A percentile compares a stretch with the other conserved stretches of the same genome.
phyloP scores from a whole-genome alignment of 2,888 invertebrate genomes.

The Laothoe populi region DNA sequence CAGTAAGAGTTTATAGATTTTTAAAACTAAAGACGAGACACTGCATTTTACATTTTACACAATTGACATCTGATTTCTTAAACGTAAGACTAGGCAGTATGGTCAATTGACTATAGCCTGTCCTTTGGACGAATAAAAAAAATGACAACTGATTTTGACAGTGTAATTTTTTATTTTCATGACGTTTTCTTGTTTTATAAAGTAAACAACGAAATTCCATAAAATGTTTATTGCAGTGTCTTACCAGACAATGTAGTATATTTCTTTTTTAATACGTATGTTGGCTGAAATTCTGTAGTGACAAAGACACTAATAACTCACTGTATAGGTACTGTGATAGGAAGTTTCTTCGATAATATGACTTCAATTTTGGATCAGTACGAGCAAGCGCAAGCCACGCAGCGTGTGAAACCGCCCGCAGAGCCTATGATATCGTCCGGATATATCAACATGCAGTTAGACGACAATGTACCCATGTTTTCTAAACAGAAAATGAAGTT shows the following conservation, averaged over 20 bases:
- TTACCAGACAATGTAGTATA: neutral
- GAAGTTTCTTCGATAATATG: conserved; percentile 76
- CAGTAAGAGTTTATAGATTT: too few relatives aligned
- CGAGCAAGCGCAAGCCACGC: conserved; percentile 88
- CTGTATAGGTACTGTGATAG: neutral
- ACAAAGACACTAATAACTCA: neutral
- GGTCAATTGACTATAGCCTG: too few relatives aligned
- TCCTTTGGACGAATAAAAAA: too few relatives aligned
- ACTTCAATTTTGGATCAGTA: conserved; percentile 94
- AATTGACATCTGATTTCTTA: too few relatives aligned
- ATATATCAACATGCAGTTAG: conserved; percentile 83
- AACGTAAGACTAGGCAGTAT: too few relatives aligned
- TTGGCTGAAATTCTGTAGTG: neutral
- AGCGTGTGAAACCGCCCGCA: conserved; percentile 63
- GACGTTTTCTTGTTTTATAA: neutral
- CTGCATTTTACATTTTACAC: too few relatives aligned
- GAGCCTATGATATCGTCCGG: conserved; percentile 81
- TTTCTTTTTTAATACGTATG: too few relatives aligned
- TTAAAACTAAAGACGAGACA: too few relatives aligned
- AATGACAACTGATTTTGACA: neutral
- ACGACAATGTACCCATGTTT: conserved; percentile 93
- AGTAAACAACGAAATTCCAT: neutral
- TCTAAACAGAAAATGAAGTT: conserved; percentile 93
- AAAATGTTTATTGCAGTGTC: too few relatives aligned
- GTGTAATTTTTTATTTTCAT: neutral